phyloP scores from a whole-genome alignment of 2,888 invertebrate species.

The Drosophila multiciliata region DNA sequence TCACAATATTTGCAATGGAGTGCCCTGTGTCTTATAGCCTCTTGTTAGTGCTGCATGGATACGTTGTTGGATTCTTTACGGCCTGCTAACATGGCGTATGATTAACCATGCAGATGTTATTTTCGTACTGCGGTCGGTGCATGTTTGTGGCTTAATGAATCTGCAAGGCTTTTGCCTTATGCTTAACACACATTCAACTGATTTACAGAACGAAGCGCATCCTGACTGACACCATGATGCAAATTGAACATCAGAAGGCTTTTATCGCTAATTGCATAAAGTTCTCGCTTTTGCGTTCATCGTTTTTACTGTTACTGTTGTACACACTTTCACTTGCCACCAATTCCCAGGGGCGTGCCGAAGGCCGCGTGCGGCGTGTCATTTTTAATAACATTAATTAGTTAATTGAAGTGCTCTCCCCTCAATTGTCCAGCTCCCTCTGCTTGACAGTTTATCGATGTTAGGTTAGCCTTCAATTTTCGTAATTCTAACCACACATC shows the following conservation, averaged over 20 bases:
- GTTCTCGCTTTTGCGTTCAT: conserved; percentile 24
- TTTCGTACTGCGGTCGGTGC: conserved; percentile 51
- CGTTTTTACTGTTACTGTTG: conserved; percentile 18
- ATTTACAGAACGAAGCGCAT: conserved; percentile 35
- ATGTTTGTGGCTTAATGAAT: conserved; percentile 61
- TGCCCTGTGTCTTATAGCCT: conserved; percentile 42
- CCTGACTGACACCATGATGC: conserved; percentile 66
- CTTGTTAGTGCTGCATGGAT: conserved; percentile 66
- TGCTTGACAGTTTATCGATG: conserved; percentile 29
- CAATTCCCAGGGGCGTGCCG: conserved; percentile 51
- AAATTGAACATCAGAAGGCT: conserved; percentile 65
- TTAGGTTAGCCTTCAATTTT: conserved; percentile 6
- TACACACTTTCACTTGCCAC: conserved; percentile 34
- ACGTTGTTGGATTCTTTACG: conserved; percentile 55
- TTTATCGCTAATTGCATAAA: conserved; percentile 68
- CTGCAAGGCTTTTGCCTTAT: conserved; percentile 33
- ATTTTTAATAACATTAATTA: conserved; percentile 52
- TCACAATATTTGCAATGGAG: conserved; percentile 63
- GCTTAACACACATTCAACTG: conserved; percentile 21
- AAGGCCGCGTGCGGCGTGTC: conserved; percentile 22
- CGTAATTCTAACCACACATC: background rate
- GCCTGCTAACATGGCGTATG: conserved; percentile 64
- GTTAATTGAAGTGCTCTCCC: conserved; percentile 40
- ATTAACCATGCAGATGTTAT: conserved; percentile 69
- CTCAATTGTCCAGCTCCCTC: conserved; percentile 15